phyloP scores from a whole-genome alignment of 2,797 vertebrate genomes.

The Acipenser oxyrinchus region DNA sequence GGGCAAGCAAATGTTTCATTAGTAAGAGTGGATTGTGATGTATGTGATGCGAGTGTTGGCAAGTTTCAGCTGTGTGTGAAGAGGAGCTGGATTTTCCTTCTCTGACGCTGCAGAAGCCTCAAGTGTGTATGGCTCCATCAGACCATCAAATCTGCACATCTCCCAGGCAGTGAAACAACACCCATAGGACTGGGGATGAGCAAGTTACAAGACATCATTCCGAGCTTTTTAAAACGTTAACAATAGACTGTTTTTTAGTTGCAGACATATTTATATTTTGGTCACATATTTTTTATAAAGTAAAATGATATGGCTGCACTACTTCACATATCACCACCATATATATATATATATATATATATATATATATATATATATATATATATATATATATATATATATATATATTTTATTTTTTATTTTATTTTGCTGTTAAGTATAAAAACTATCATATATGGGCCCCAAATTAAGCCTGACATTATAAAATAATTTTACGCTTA shows the following conservation, averaged over 20 bases:
- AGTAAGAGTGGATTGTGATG: background rate
- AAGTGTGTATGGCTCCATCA: conserved; percentile 35
- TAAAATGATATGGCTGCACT: too few relatives aligned
- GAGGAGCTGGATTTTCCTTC: conserved; percentile 20
- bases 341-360: too few relatives aligned
- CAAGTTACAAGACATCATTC: background rate
- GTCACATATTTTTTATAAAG: too few relatives aligned
- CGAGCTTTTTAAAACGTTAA: too few relatives aligned
- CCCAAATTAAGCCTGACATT: background rate
- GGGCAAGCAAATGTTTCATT: background rate
- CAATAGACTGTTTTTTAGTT: too few relatives aligned
- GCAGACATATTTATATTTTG: too few relatives aligned
- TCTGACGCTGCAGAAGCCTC: conserved; percentile 34
- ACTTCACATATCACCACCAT: too few relatives aligned
- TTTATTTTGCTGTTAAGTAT: too few relatives aligned
- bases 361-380: too few relatives aligned
- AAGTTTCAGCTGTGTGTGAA: background rate
- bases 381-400: too few relatives aligned
- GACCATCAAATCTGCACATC: conserved; percentile 46
- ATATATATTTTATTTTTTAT: too few relatives aligned
- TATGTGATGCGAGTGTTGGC: background rate
- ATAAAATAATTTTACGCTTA: background rate
- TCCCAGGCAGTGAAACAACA: conserved; percentile 27
- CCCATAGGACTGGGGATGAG: background rate
- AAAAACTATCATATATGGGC: too few relatives aligned